phyloP scores from a whole-genome alignment of 2,113 vertebrate species.

The Cettia cetti region DNA sequence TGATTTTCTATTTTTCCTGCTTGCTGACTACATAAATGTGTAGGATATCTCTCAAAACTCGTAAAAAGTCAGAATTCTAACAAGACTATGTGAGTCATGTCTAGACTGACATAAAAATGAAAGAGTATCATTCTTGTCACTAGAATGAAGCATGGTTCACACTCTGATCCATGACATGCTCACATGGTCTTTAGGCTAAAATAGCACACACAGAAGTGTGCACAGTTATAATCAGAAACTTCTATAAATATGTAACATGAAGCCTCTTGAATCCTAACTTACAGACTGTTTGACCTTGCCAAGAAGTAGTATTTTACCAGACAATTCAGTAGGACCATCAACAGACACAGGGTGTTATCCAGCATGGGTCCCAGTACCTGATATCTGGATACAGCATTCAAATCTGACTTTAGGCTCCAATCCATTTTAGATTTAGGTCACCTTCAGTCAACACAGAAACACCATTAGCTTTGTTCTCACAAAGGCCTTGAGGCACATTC shows the following conservation, averaged over 20 bases:
- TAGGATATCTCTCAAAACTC: neutral
- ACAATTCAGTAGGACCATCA: neutral
- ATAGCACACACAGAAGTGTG: neutral
- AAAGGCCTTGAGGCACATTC: neutral
- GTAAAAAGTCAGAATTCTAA: neutral
- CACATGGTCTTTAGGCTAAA: neutral
- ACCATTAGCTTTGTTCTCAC: neutral
- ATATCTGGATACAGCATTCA: neutral
- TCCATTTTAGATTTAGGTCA: neutral
- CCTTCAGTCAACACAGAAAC: neutral
- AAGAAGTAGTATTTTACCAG: neutral
- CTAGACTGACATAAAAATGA: neutral
- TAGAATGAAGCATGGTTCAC: neutral
- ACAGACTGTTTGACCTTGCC: neutral
- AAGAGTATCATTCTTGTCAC: neutral
- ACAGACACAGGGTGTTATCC: rapidly evolving
- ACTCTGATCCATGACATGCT: neutral
- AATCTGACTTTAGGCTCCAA: neutral
- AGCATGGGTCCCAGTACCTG: neutral
- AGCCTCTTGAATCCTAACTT: neutral
- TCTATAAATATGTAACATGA: neutral
- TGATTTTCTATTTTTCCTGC: neutral
- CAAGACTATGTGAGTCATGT: neutral
- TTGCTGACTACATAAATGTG: neutral
- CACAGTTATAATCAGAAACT: neutral